Base-by-base conservation (phyloP, 1,140 invertebrate species). In the Protaetia brevitarsis region DNA sequence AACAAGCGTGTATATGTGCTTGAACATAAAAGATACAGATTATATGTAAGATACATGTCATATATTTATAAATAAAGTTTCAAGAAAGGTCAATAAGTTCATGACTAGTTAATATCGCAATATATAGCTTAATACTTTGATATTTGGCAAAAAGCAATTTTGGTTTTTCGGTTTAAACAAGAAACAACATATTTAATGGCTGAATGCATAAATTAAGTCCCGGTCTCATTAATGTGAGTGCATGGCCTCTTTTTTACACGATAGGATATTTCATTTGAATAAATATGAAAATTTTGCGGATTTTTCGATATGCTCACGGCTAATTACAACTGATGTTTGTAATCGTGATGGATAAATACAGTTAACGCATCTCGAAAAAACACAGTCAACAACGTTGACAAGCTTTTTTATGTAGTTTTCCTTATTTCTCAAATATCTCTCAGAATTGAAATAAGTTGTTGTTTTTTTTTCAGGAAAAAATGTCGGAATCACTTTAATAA, bases 161-260 rank as follows among this genome's bases (percentile, higher is more conserved):
- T 58, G n/a, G 16, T 27, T 58, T 45, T 45, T 45, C 37, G 7
- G n/a, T n/a, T n/a, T n/a, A n/a, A n/a, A n/a, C n/a, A n/a, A n/a
- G n/a, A 58, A 58, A 27, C 6, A 58, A 58, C 10, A 11, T 26
- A 58, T 16, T 58, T n/a, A n/a, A n/a, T n/a, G n/a, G n/a, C n/a
- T 8, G 56, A 23, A 58, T 58, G 56, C 13, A 58, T 58, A 26
- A 58, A 58, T 58, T 58, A 58, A 58, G 56, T 58, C 45, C 8
- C 21, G 6, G 45, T 51, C 27, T 58, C 21, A 45, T 45, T 45
- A 45, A n/a, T 45, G 4, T 7, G 37, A 45, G 56, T 58, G 31
- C n/a, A 7, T 34, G 56, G 56, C 10, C 23, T 29, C 21, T 27
- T 58, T 26, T 19, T 58, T 26, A 58, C 56, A 58, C 56, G 56